A percentile compares a stretch with the other conserved stretches of the same genome.
Evolutionary conservation across 2,888 invertebrate genomes (phyloP).

Genomic region (Xestia rhomboidea): DNA sequence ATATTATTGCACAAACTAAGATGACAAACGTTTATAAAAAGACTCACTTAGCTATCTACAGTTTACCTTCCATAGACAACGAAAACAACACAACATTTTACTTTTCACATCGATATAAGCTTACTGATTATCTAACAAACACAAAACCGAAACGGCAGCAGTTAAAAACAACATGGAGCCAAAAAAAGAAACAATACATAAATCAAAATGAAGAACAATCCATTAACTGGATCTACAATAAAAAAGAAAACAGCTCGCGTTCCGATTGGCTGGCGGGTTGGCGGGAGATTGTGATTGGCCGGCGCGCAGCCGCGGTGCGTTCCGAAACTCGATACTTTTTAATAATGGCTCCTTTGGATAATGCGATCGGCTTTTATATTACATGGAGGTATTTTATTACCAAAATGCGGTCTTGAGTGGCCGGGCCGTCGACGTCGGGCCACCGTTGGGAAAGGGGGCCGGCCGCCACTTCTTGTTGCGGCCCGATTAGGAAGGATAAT

Average conservation of each 20-base stretch:
- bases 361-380: constrained; percentile 89
- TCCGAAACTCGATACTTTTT: constrained; percentile 90
- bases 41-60: neutral
- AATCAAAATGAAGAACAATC: constrained; percentile 90
- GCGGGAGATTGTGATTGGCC: constrained; percentile 84
- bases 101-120: constrained; percentile 36
- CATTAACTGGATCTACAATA: constrained; percentile 87
- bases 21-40: constrained; percentile 1
- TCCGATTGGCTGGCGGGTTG: constrained; percentile 82
- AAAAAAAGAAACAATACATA: constrained; percentile 82
- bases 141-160: constrained; percentile 55
- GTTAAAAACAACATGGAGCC: constrained; percentile 66
- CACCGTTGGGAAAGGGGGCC: constrained; percentile 79
- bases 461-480: constrained; percentile 79
- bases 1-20: neutral
- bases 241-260: constrained; percentile 79
- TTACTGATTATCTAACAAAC: constrained; percentile 50
- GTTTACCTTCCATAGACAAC: constrained; percentile 17
- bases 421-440: constrained; percentile 71
- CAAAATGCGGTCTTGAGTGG: constrained; percentile 86
- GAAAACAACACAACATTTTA: constrained; percentile 17
- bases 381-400: constrained; percentile 88
- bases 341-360: constrained; percentile 90
- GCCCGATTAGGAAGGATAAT: constrained; percentile 79
- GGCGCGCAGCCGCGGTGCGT: constrained; percentile 79